These are phyloP conservation scores for Empis livida DNA, from an alignment of 2,888 invertebrate genomes.

Conservation along the genomic window DNA sequence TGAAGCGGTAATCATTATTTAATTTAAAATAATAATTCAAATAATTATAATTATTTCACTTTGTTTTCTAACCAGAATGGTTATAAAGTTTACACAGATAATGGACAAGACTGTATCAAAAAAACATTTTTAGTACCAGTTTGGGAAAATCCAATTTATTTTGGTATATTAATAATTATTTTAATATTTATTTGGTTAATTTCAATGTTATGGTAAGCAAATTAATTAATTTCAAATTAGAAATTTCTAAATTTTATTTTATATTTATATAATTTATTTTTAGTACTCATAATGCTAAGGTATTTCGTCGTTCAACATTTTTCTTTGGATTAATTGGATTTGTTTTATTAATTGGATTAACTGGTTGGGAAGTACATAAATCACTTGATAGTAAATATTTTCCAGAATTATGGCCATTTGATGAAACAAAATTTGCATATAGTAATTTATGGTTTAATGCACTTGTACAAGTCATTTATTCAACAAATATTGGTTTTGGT, in stretches of 20 bases:
- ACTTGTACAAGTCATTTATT: slow-evolving; percentile 33
- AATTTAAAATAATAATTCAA: neutral
- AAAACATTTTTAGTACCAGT: slow-evolving; percentile 34
- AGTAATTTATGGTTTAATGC: slow-evolving; percentile 35
- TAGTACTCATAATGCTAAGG: slow-evolving; percentile 34
- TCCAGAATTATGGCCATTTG: slow-evolving; percentile 30
- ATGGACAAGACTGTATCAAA: slow-evolving; percentile 32
- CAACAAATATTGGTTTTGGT: slow-evolving; percentile 34
- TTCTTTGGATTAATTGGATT: slow-evolving; percentile 29
- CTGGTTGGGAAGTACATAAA: slow-evolving; percentile 33
- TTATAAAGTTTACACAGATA: slow-evolving; percentile 25
- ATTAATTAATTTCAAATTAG: neutral
- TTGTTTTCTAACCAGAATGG: slow-evolving; percentile 20
- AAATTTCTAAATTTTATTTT: neutral
- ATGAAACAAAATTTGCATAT: slow-evolving; percentile 19
- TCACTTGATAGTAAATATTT: slow-evolving; percentile 27
- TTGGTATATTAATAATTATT: slow-evolving; percentile 30
- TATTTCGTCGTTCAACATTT: slow-evolving; percentile 29
- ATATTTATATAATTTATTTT: slow-evolving; percentile 3
- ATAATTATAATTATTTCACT: neutral
- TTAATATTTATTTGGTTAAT: slow-evolving; percentile 33
- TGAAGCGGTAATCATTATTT: slow-evolving; percentile 16
- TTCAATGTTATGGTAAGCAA: slow-evolving; percentile 30
- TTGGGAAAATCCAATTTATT: slow-evolving; percentile 34
- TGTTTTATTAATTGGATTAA: slow-evolving; percentile 24